Evolutionary conservation across 2,113 vertebrate genomes (phyloP), one percentile per base, ranked within the genome.

Genomic region (Paradoxurus hermaphroditus): DNA sequence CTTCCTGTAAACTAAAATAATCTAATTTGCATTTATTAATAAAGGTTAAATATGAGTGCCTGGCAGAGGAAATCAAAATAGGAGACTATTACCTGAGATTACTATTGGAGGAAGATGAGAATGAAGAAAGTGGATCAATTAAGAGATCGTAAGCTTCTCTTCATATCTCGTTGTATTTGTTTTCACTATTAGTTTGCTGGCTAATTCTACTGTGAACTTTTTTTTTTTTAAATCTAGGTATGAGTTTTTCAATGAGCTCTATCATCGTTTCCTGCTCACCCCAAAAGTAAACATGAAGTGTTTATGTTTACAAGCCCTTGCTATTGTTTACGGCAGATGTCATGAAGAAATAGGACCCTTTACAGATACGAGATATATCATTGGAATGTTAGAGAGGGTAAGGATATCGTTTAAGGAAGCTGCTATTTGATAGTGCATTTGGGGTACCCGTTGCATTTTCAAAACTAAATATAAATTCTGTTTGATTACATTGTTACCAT

Each of bases 221-320:
- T 72, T 91, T 78, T 92, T 81, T 65, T 56, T 51, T 49, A 4
- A 92, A 97, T 77, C 68, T 96, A 99, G 99, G 88, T 99, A 99
- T 0, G 99, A 99, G 97, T 99, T 99, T 98, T 99, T 99, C 98
- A 99, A 99, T 97, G 99, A 99, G 41, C 99, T 99, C 70, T 99
- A 99, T 98, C 99, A 99, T 97, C 99, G 99, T 77, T 99, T 99
- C 97, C 98, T 99, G 98, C 99, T 99, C 36, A 99, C 99, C 14
- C 99, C 99, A 85, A 99, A 99, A 99, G 99, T 99, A 85, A 99
- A 99, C 94, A 99, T 99, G 99, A 99, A 99, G 99, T 99, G 99
- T 98, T 98, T 99, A 94, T 99, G 99, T 98, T 99, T 99, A 96
- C 99, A 99, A 99, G 99, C 99, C 4, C 98, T 99, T 92, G 98